phyloP scores from a whole-genome alignment of 2,797 vertebrate species.

The Telmatherina bonti region DNA sequence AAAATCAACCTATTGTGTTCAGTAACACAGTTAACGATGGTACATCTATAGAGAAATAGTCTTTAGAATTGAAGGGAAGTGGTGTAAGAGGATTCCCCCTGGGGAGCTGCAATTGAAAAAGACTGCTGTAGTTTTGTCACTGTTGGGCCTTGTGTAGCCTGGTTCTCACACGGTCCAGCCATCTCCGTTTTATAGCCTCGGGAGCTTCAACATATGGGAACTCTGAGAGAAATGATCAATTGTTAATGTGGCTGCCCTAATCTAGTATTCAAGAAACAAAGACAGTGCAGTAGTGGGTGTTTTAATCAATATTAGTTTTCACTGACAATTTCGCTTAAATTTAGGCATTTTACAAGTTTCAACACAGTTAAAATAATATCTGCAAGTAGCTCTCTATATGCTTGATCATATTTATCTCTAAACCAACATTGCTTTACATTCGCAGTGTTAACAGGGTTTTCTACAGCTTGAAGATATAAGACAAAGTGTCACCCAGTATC shows the following conservation, averaged over 20 bases:
- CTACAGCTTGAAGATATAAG: constrained; percentile 24
- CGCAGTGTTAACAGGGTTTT: constrained; percentile 49
- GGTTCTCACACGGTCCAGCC: constrained; percentile 71
- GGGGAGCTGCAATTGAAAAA: constrained; percentile 64
- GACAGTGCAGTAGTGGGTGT: constrained; percentile 2
- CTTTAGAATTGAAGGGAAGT: constrained; percentile 64
- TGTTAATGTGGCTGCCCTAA: constrained; percentile 43
- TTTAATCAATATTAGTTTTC: constrained; percentile 2
- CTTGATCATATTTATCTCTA: constrained; percentile 19
- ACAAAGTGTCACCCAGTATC: constrained; percentile 35
- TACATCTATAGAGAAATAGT: constrained; percentile 57
- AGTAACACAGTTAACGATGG: constrained; percentile 51
- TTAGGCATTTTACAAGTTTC: constrained; percentile 1
- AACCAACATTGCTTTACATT: constrained; percentile 53
- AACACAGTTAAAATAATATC: background rate
- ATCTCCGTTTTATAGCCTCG: constrained; percentile 40
- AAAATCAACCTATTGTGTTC: constrained; percentile 52
- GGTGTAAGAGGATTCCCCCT: constrained; percentile 78
- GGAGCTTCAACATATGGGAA: constrained; percentile 45
- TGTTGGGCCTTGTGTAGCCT: constrained; percentile 40
- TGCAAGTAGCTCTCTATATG: background rate
- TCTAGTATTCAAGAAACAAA: constrained; percentile 12
- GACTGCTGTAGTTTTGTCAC: constrained; percentile 47
- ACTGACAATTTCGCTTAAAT: background rate
- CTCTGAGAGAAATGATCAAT: constrained; percentile 42